phyloP scores from a whole-genome alignment of 1,140 invertebrate genomes.

The Goniozus legneri region DNA sequence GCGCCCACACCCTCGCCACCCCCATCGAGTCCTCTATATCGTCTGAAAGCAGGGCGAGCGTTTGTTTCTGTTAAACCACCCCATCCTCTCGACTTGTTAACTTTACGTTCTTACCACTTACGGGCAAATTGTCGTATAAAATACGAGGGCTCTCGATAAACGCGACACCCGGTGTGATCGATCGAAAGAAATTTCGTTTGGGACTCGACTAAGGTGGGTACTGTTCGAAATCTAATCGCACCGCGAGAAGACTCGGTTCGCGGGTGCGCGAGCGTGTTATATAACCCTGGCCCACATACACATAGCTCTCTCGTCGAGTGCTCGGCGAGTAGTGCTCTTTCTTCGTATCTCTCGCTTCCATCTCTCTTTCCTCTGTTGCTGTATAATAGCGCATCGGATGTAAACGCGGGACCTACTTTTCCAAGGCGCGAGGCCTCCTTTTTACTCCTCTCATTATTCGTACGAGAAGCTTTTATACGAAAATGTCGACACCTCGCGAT shows the following conservation, averaged over 20 bases:
- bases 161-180: too few relatives aligned
- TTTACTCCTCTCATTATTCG: slow-evolving; percentile 37
- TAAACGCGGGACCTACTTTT: too few relatives aligned
- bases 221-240: too few relatives aligned
- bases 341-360: too few relatives aligned
- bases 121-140: slow-evolving; percentile 31
- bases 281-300: too few relatives aligned
- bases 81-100: slow-evolving; percentile 28
- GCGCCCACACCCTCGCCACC: background rate
- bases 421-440: too few relatives aligned
- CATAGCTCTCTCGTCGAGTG: background rate
- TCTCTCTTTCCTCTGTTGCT: too few relatives aligned
- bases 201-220: too few relatives aligned
- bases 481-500: slow-evolving; percentile 33
- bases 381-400: too few relatives aligned
- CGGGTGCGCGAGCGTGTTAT: background rate
- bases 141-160: slow-evolving; percentile 17
- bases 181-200: too few relatives aligned
- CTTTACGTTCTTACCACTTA: slow-evolving; percentile 33
- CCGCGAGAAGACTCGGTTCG: too few relatives aligned
- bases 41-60: slow-evolving; percentile 1
- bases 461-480: slow-evolving; percentile 33
- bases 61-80: slow-evolving; percentile 29
- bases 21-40: background rate
- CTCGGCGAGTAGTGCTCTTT: too few relatives aligned